phyloP scores from a whole-genome alignment of 2,797 vertebrate species.

The Potorous gilbertii region DNA sequence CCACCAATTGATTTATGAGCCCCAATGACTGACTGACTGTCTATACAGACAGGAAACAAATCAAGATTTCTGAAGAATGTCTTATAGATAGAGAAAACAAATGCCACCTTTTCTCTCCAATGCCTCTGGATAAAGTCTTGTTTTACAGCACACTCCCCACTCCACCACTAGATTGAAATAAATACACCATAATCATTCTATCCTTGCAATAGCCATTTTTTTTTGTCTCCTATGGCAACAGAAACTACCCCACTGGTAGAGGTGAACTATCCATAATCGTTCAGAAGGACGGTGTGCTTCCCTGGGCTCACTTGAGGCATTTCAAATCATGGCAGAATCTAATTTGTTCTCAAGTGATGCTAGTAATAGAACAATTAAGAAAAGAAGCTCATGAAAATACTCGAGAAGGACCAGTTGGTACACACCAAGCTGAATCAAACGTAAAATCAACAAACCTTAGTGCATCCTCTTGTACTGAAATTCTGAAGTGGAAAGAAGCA shows the following conservation, averaged over 20 bases:
- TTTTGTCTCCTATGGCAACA: constrained; percentile 16
- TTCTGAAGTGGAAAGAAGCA: constrained; percentile 18
- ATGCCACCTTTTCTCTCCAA: not conserved
- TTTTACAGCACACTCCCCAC: not conserved
- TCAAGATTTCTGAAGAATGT: constrained; percentile 36
- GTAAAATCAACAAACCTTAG: constrained; percentile 25
- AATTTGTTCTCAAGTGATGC: not conserved
- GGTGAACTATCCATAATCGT: constrained; percentile 1
- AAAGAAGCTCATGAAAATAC: constrained; percentile 44
- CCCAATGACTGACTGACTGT: not conserved
- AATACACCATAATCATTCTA: not conserved
- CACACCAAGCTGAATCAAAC: not conserved
- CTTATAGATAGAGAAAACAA: not conserved
- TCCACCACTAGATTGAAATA: constrained; percentile 6
- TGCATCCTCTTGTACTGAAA: not conserved
- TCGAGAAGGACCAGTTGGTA: constrained; percentile 47
- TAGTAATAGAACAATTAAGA: constrained; percentile 35
- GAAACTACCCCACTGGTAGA: not conserved
- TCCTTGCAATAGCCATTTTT: not conserved
- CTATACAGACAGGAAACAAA: not conserved
- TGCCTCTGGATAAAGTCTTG: not conserved
- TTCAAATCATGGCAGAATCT: constrained; percentile 27
- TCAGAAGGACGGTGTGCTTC: constrained; percentile 20
- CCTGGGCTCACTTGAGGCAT: constrained; percentile 6
- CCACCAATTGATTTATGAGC: not conserved